A percentile compares a stretch with the other conserved stretches of the same genome.
These are phyloP conservation scores for Gnathonemus longibarbis DNA, from an alignment of 2,113 vertebrate genomes.

Conservation along the genomic window DNA sequence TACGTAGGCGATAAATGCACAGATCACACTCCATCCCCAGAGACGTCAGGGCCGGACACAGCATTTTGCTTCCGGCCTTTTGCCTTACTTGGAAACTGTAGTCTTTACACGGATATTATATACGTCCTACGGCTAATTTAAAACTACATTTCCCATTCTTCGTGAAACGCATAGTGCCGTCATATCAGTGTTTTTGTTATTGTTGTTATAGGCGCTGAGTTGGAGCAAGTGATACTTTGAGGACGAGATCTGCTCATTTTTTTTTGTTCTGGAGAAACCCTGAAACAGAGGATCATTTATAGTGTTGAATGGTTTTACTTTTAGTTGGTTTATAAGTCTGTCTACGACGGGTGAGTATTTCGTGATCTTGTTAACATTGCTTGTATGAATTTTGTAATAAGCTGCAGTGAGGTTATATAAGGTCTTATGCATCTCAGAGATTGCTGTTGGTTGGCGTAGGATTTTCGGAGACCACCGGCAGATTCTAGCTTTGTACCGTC, in stretches of 20 bases:
- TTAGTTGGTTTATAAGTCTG: background rate
- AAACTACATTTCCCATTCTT: slow-evolving; percentile 17
- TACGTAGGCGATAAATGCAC: background rate
- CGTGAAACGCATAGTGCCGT: background rate
- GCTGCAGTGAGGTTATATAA: background rate
- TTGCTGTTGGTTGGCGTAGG: background rate
- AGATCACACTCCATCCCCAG: background rate
- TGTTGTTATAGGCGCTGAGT: slow-evolving; percentile 15
- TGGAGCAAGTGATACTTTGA: slow-evolving; percentile 9
- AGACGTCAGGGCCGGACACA: background rate
- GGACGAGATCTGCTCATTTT: background rate
- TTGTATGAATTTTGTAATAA: background rate
- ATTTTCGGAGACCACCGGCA: background rate
- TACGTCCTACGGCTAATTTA: background rate
- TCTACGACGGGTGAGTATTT: slow-evolving; percentile 9
- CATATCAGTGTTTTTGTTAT: slow-evolving; percentile 23
- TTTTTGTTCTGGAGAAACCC: background rate
- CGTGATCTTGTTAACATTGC: background rate
- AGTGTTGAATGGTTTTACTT: background rate
- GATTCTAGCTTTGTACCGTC: background rate
- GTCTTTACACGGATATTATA: background rate
- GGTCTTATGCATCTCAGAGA: background rate
- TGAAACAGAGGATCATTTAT: background rate
- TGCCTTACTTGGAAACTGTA: slow-evolving; percentile 10
- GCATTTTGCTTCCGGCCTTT: background rate